Evolutionary conservation across 2,888 invertebrate genomes (phyloP).

Genomic region (Frankliniella fusca): DNA sequence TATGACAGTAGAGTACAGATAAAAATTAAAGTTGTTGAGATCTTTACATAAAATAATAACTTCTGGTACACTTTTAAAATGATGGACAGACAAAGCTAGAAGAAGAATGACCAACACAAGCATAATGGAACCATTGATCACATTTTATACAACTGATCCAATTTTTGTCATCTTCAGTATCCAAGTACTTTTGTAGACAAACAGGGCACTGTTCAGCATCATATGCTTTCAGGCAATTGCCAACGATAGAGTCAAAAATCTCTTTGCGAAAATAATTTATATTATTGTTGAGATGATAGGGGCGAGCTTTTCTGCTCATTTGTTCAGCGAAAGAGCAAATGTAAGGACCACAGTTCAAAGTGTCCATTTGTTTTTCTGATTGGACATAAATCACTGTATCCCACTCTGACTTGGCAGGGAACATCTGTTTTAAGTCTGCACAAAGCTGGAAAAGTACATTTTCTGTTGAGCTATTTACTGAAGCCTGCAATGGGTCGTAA

Average conservation of each 20-base stretch:
- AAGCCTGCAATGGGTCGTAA: no score
- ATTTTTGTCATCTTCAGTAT: not conserved
- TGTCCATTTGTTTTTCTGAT: not conserved
- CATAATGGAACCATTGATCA: not conserved
- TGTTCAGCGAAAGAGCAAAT: not conserved
- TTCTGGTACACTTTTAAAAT: not conserved
- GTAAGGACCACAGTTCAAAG: not conserved
- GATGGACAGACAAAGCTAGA: not conserved
- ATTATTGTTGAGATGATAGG: not conserved
- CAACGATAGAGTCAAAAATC: not conserved
- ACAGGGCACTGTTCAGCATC: not conserved
- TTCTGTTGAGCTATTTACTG: no score
- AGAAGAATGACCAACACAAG: not conserved
- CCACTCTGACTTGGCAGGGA: not conserved
- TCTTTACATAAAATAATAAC: not conserved
- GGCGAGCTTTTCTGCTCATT: not conserved
- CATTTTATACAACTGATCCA: not conserved
- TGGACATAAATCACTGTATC: not conserved
- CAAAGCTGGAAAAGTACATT: no score
- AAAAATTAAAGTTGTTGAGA: not conserved
- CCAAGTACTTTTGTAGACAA: not conserved
- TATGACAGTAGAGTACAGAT: not conserved
- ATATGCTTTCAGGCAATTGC: not conserved
- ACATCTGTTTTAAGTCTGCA: no score
- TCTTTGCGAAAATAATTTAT: not conserved